Base-by-base conservation (phyloP, 2,888 invertebrate species). In the Pseudanteris insignis region DNA sequence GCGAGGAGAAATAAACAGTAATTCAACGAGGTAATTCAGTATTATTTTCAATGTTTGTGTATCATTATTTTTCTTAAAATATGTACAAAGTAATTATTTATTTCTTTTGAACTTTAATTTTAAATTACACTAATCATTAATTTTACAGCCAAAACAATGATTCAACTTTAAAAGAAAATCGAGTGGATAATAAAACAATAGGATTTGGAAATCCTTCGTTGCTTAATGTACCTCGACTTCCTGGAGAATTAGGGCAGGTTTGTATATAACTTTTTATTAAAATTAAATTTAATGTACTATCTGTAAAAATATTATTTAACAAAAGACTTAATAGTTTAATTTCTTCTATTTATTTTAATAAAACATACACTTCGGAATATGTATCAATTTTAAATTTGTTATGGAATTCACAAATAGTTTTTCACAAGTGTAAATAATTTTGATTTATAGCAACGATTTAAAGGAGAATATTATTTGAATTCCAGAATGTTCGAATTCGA, bases 211-310 rank as follows among this genome's bases (percentile, higher is more conserved):
- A 76, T 70, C 81, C 83, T 44, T 80, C 80, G 41, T 75, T 85
- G 66, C 76, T 86, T 65, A 84, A 83, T 70, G 86, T 88, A 61
- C 88, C 89, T 53, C 83, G 88, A 57, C 88, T 88, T 18, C 88
- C 88, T 14, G 88, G 87, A 68, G 88, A 88, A 71, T 83, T 86
- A 63, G 86, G 87, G 36, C 86, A 86, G 82, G 88, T 88, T 37
- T 30, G 40, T 55, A n/a, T n/a, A n/a, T n/a, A n/a, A n/a, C n/a
- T n/a, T n/a, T n/a, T n/a, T n/a, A n/a, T n/a, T n/a, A n/a, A n/a
- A n/a, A n/a, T n/a, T n/a, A n/a, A n/a, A n/a, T n/a, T n/a, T n/a
- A n/a, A n/a, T n/a, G n/a, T n/a, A n/a, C n/a, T n/a, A n/a, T n/a
- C n/a, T n/a, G n/a, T n/a, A n/a, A n/a, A n/a, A n/a, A n/a, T n/a